Base-by-base conservation (phyloP, 2,797 vertebrate genomes). In the Phoeniculus purpureus region DNA sequence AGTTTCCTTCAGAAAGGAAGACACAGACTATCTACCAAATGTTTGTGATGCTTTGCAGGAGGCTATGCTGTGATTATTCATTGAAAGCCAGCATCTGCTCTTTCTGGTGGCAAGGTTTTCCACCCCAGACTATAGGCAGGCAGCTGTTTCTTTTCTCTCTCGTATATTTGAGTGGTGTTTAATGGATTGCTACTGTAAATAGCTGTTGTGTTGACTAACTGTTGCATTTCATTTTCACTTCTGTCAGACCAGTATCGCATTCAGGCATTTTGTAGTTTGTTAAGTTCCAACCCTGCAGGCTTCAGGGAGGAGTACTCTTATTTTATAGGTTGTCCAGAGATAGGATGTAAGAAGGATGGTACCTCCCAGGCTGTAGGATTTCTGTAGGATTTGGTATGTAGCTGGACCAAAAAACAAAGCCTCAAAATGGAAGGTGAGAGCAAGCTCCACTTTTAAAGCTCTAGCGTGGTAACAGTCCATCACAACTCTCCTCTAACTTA, bases 221-320 rank as follows among this genome's bases (percentile, higher is more conserved):
- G 23, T 71, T 93, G 47, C 29, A 7, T 93, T 94, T 87, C 23
- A 37, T 87, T 94, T 91, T 90, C 62, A 62, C 51, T 81, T 74
- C 50, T 52, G 45, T 91, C 77, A 85, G 86, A 79, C 3, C 7
- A 55, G 71, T 71, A 82, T 45, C 86, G 21, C 61, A 48, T 74
- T 92, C 54, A 58, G 51, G n/a, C 51, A 48, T 48, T 61, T 61
- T 60, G 10, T 66, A 52, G 27, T 40, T n/a, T 67, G 27, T 54
- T 67, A 48, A 86, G 81, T 81, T 26, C 32, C 51, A 80, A 11
- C 8, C 14, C 15, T 50, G 13, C 60, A 52, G 27, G 19, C 43
- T 79, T 93, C 48, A 54, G n/a, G 58, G 77, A 68, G 37, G 18
- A 76, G 13, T 50, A 22, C 20, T 68, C 66, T 22, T 15, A 50